Evolutionary conservation across 2,888 invertebrate genomes (phyloP), one percentile per base, ranked within the genome.

Genomic region (Tipula lateralis): DNA sequence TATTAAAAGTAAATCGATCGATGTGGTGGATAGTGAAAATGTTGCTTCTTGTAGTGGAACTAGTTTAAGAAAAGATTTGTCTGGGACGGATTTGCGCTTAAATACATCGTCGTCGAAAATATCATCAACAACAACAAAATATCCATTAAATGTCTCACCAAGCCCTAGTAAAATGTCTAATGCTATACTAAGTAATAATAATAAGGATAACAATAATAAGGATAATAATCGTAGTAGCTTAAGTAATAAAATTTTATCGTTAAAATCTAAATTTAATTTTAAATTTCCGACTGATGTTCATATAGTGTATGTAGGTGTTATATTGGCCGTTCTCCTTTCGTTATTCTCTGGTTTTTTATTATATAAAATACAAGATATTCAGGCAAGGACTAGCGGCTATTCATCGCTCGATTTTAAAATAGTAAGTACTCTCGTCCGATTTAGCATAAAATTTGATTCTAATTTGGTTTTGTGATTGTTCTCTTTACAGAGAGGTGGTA

Each of bases 341-440:
- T 85, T 90, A 84, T 88, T 90, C 86, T 89, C 90, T 83, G 88
- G 88, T 87, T 90, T 89, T 86, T 87, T 90, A 87, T 88, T 90
- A 44, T 89, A 89, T 87, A 88, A 89, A 87, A 89, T 90, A 86
- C 87, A 89, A 86, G 88, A 90, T 86, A 89, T 90, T 86, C 90
- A 90, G 87, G 89, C 89, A 86, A 89, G 89, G 87, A 88, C 89
- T 81, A 88, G 86, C 86, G 89, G 89, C 86, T 88, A 88, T 87
- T 89, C 88, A 86, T 88, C 88, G 85, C 88, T 88, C 86, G 90
- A 89, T 87, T 90, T 89, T 88, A 88, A 86, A 84, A 88, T 88
- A 89, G 91, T 91, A 87, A 87, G 89, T 88, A 83, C 83, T 3
- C 82, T 44, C 4, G 19, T 39, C 29, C n/a, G 80, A 30, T 44